Evolutionary conservation across 2,113 vertebrate genomes (phyloP), one percentile per base, ranked within the genome.

Genomic region (Ursus arctos): DNA sequence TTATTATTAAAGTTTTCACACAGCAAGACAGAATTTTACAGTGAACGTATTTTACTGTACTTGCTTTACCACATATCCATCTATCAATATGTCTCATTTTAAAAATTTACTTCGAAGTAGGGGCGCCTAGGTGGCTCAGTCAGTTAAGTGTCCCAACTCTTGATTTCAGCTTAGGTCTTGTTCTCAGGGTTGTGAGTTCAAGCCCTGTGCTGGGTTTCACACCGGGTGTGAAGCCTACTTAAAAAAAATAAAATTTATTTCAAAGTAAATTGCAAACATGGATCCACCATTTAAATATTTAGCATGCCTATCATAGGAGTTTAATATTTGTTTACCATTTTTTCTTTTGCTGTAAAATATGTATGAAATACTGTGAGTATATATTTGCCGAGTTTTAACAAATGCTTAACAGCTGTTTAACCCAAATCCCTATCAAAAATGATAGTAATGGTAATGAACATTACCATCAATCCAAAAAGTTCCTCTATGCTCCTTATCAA

Each of bases 331-430:
- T 80, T 55, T 71, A 61, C 21, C 16, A 16, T 18, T 18, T 81
- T 80, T 88, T 47, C 14, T 59, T 87, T 81, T 53, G 36, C 12
- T 63, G 13, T 65, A 90, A 76, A 97, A 81, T 67, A 43, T 59
- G 26, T 16, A 1, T 77, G 49, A 97, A 67, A 22, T 88, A 69
- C 28, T 63, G 0, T 86, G 81, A 71, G 26, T 74, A 86, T 49
- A 1, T 85, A 69, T 82, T 91, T 96, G 28, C 59, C 89, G 13
- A 67, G 40, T 89, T 95, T 83, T 93, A 77, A 86, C 51, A 83
- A 55, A 43, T 88, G 51, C 12, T 88, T 89, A 53, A 43, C 40
- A 91, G 21, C 21, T 91, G 16, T 74, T 47, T 85, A 88, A 94
- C 16, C 16, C n/a, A 93, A 71, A 80, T 65, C 15, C 36, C n/a